phyloP scores from a whole-genome alignment of 2,888 invertebrate genomes.

The Cephus nigrinus region DNA sequence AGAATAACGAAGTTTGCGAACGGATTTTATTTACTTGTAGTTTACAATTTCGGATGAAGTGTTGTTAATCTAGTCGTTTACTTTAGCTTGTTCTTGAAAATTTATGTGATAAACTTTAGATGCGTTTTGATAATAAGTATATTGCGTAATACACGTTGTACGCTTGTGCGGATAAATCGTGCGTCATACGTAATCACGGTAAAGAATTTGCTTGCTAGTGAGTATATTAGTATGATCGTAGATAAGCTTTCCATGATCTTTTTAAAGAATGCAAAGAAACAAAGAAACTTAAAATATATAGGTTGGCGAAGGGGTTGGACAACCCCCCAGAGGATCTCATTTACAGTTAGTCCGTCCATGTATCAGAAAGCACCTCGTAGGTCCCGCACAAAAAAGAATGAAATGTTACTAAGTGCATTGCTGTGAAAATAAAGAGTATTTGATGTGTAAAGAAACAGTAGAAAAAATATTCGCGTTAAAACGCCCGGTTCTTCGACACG shows the following conservation, averaged over 20 bases:
- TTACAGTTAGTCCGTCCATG: neutral
- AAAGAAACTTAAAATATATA: conserved; percentile 6
- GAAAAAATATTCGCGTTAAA: conserved; percentile 27
- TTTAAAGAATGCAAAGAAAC: neutral
- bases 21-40: neutral
- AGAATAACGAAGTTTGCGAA: neutral
- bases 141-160: neutral
- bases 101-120: neutral
- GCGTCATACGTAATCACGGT: neutral
- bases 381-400: conserved; percentile 10
- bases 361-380: neutral
- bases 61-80: neutral
- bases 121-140: neutral
- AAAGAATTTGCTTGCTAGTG: neutral
- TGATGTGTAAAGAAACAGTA: neutral
- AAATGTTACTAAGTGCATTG: conserved; percentile 8
- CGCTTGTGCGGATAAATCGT: neutral
- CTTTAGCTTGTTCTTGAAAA: neutral
- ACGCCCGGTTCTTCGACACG: conserved; percentile 24
- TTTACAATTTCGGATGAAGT: neutral
- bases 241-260: neutral
- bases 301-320: neutral
- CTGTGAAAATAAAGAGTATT: conserved; percentile 4
- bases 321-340: neutral
- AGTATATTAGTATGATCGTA: neutral